Evolutionary conservation across 2,888 invertebrate species (phyloP), one percentile per base, ranked within the genome.

Genomic region (Stramonita haemastoma): DNA sequence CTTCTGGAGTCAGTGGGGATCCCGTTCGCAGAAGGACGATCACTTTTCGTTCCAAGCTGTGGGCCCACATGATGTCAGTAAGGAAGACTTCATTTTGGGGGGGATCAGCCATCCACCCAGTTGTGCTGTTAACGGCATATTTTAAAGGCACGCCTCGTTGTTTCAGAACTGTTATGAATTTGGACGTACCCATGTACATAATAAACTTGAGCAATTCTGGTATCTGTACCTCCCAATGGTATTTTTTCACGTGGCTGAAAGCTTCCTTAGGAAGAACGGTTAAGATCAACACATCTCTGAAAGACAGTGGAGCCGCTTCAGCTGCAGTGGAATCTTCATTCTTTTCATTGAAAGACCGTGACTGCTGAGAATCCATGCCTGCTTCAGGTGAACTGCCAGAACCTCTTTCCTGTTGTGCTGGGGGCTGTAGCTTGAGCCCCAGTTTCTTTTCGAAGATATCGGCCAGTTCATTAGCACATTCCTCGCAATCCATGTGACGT

Each of bases 41-140:
- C 87, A 87, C 87, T 26, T 87, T 87, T n/a, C 77, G 29, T 46
- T 87, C 87, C 87, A 87, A 77, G 19, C 87, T 56, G 77, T 73
- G 87, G 1, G 19, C 26, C 1, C 46, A 77, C 87, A 73, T 73
- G 46, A 87, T 29, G 77, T 87, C 77, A 66, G 34, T 36, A 46
- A 87, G 1, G 29, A 87, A n/a, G n/a, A 87, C 60, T 26, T 73
- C 73, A 17, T 87, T 77, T n/a, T 46, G 17, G 17, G 73, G 22
- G 15, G 87, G 87, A 73, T 36, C 29, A 11, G 87, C 87, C 1
- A 87, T 87, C n/a, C n/a, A n/a, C 87, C 77, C 87, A 26, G 36
- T 73, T 22, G 19, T 22, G 11, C 77, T 87, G 87, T 87, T 87
- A 17, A 19, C 2, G n/a, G 26, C 77, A 4, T 56, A 4, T 15